Conservation (phyloP, 2,113 vertebrate genomes). For the Sisor rabdophorus region DNA sequence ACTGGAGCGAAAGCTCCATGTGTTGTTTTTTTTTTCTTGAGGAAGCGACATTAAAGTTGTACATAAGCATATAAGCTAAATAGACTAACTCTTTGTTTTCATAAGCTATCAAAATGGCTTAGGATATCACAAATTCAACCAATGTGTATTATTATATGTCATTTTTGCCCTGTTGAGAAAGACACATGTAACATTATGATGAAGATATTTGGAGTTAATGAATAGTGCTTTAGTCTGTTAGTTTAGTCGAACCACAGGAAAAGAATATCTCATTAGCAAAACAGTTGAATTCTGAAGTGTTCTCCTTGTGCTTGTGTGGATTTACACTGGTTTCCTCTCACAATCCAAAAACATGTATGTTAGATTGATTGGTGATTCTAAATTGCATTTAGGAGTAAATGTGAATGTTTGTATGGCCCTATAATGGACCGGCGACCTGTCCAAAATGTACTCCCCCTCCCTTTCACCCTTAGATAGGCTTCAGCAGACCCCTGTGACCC, state of each 20-base stretch:
- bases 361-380: no score
- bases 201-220: conserved; percentile 36
- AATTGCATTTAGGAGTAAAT: no score
- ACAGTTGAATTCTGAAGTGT: no score
- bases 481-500: no score
- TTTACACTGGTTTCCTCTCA: no score
- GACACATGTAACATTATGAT: conserved; percentile 37
- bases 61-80: conserved; percentile 22
- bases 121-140: conserved; percentile 19
- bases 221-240: conserved; percentile 22
- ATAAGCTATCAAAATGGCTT: conserved; percentile 19
- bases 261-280: conserved; percentile 14
- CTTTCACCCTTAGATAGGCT: no score
- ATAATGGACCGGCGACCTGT: no score
- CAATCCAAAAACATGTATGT: no score
- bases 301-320: no score
- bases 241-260: conserved; percentile 19
- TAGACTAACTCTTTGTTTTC: conserved; percentile 15
- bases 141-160: conserved; percentile 15
- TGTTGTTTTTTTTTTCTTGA: conserved; percentile 12
- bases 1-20: conserved; percentile 8
- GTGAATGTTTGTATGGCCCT: no score
- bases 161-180: conserved; percentile 36
- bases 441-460: no score
- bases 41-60: conserved; percentile 18